These are phyloP conservation scores for Acanthochromis polyacanthus DNA, from an alignment of 2,113 vertebrate species.

Conservation along the genomic window DNA sequence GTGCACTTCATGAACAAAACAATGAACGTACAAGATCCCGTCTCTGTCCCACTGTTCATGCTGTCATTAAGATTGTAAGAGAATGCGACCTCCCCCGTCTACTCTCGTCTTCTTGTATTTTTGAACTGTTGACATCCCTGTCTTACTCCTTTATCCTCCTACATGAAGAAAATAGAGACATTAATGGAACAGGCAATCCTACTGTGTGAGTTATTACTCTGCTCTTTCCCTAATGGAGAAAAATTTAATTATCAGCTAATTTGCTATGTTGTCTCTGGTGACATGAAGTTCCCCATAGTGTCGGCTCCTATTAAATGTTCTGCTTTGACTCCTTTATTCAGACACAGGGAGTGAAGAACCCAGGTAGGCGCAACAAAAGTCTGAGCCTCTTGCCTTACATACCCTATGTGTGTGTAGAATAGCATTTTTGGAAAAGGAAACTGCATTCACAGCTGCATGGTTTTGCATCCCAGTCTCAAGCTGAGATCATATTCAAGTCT, in stretches of 20 bases:
- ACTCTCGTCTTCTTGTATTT: conserved; percentile 39
- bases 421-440: neutral
- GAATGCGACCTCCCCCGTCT: conserved; percentile 44
- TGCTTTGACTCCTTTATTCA: conserved; percentile 81
- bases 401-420: conserved; percentile 4
- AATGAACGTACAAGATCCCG: conserved; percentile 1
- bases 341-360: conserved; percentile 29
- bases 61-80: conserved; percentile 44
- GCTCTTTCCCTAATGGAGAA: conserved; percentile 89
- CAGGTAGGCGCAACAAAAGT: conserved; percentile 44
- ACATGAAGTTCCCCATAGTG: conserved; percentile 81
- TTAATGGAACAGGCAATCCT: conserved; percentile 90
- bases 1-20: conserved; percentile 20
- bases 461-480: neutral
- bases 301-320: conserved; percentile 85
- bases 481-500: conserved; percentile 9
- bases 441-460: neutral
- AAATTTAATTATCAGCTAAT: conserved; percentile 93
- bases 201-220: conserved; percentile 84
- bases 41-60: conserved; percentile 34
- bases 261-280: conserved; percentile 86
- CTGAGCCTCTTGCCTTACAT: neutral
- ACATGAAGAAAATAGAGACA: conserved; percentile 88
- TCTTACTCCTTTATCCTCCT: conserved; percentile 48
- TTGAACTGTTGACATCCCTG: conserved; percentile 57